A percentile compares a stretch with the other conserved stretches of the same genome.
Conservation (phyloP, 2,888 invertebrate species). For the Parasteatoda lunata region DNA sequence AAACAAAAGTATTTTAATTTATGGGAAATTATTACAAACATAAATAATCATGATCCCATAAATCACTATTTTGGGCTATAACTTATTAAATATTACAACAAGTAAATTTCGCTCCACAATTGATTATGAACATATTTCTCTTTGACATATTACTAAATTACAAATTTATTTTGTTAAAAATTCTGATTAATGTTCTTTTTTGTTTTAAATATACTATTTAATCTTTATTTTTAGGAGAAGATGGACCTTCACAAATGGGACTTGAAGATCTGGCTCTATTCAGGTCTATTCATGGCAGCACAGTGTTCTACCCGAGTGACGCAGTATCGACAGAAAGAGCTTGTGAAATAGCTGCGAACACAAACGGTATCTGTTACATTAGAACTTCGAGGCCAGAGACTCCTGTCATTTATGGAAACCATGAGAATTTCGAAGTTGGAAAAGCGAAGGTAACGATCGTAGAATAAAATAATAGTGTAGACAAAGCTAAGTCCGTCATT, state of each 20-base stretch:
- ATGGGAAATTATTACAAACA: too few species aligned
- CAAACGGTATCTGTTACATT: constrained; percentile 94
- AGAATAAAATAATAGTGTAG: too few species aligned
- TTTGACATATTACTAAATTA: background rate
- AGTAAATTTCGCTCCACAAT: background rate
- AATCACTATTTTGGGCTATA: too few species aligned
- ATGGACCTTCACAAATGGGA: constrained; percentile 99
- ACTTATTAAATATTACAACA: too few species aligned
- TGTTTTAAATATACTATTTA: background rate
- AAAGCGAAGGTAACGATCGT: constrained; percentile 76
- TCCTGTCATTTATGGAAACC: constrained; percentile 87
- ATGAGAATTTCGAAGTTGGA: constrained; percentile 85
- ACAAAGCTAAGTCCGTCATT: too few species aligned
- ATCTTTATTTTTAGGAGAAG: constrained; percentile 79
- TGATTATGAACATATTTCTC: background rate
- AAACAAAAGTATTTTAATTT: too few species aligned
- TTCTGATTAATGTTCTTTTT: background rate
- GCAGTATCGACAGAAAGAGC: constrained; percentile 96
- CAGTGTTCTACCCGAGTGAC: constrained; percentile 86
- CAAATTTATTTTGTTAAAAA: background rate
- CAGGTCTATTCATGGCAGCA: constrained; percentile 85
- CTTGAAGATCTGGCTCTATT: constrained; percentile 98
- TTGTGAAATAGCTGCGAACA: constrained; percentile 96
- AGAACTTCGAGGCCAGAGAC: constrained; percentile 95
- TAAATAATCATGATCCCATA: too few species aligned